Evolutionary conservation across 2,888 invertebrate genomes (phyloP).

Genomic region (Pilophorus perplexus): DNA sequence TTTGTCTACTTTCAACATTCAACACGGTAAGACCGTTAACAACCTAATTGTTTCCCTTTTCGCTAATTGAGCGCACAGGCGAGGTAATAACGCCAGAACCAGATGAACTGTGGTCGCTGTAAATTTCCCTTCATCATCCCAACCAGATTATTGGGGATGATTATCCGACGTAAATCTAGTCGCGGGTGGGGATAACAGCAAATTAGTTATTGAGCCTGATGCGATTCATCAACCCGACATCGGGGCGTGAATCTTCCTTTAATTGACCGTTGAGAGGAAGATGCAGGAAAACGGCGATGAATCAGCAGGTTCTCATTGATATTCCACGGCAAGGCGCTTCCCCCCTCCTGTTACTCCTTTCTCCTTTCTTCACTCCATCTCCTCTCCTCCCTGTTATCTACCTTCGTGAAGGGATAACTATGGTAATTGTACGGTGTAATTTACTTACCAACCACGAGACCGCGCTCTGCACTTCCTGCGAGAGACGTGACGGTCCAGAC

Average conservation of each 20-base stretch:
- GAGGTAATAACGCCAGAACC: background rate
- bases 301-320: conserved; percentile 30
- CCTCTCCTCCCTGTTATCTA: background rate
- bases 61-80: background rate
- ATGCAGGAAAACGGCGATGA: conserved; percentile 23
- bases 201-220: conserved; percentile 14
- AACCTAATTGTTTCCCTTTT: too few relatives aligned
- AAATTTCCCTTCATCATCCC: background rate
- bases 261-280: conserved; percentile 30
- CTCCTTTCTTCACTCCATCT: background rate
- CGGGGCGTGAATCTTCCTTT: conserved; percentile 18
- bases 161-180: conserved; percentile 13
- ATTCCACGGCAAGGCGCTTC: conserved; percentile 3
- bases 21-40: too few relatives aligned
- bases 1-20: too few relatives aligned
- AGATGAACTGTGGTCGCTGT: conserved; percentile 1
- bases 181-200: background rate
- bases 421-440: conserved; percentile 27
- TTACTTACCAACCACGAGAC: conserved; percentile 12
- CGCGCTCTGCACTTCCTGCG: conserved; percentile 18
- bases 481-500: background rate
- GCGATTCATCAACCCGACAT: conserved; percentile 19
- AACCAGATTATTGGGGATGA: conserved; percentile 5
- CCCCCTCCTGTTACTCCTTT: background rate
- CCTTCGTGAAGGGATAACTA: conserved; percentile 23